Evolutionary conservation across 23 tunicate genomes (phyloP).

Genomic region (Corella eumyota): DNA sequence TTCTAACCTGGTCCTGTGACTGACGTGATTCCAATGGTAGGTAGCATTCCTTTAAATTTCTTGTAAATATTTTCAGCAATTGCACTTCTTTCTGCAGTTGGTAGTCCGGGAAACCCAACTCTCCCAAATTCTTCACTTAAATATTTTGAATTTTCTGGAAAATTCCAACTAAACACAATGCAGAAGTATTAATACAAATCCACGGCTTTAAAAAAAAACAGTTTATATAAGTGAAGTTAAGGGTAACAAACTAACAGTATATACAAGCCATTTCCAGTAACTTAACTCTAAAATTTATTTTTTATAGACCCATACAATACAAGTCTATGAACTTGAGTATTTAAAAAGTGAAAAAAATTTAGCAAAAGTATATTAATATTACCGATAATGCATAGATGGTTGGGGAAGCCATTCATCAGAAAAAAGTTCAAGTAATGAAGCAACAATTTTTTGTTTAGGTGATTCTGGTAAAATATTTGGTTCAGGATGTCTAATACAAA

Average conservation of each 20-base stretch:
- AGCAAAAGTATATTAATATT: too few species aligned
- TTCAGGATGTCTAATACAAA: constrained; percentile 47
- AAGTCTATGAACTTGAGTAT: too few species aligned
- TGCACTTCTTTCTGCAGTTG: constrained; percentile 7
- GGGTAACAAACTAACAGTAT: too few species aligned
- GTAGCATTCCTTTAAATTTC: constrained; percentile 32
- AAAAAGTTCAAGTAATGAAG: constrained; percentile 37
- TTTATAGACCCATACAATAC: too few species aligned
- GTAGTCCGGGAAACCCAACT: constrained; percentile 23
- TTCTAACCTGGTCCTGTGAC: constrained; percentile 32
- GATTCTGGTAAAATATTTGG: constrained; percentile 33
- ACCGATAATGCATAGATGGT: constrained; percentile 78
- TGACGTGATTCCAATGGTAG: constrained; percentile 40
- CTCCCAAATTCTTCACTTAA: constrained; percentile 57
- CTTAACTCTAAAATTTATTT: too few species aligned
- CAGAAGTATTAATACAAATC: not conserved
- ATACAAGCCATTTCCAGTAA: too few species aligned
- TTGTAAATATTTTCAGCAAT: constrained; percentile 23
- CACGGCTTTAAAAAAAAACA: not conserved
- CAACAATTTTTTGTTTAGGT: constrained; percentile 40
- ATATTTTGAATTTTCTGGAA: constrained; percentile 25
- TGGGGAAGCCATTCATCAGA: constrained; percentile 63
- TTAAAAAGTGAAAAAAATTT: too few species aligned
- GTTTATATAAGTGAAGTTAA: too few species aligned
- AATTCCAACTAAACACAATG: constrained; percentile 19